Evolutionary conservation across 2,113 vertebrate species (phyloP).

Genomic region (Edolisoma coerulescens): DNA sequence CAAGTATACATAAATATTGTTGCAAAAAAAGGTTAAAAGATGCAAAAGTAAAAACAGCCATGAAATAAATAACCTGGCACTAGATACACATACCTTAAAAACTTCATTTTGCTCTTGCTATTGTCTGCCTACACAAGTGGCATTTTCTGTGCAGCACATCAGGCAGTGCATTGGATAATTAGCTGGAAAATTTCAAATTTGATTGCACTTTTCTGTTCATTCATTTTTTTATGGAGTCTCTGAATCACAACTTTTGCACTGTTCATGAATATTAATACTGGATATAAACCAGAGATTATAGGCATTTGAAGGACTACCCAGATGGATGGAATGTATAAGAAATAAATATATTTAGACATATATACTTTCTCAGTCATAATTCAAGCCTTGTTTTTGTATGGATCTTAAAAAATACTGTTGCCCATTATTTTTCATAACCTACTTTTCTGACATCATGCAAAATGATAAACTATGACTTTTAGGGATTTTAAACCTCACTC

Average conservation of each 20-base stretch:
- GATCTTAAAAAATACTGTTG: background rate
- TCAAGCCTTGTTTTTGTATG: background rate
- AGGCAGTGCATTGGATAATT: background rate
- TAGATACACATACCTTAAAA: background rate
- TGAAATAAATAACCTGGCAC: background rate
- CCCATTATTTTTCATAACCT: background rate
- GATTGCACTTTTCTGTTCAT: background rate
- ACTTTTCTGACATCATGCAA: background rate
- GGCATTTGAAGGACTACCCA: background rate
- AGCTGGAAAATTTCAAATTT: background rate
- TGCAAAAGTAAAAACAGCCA: background rate
- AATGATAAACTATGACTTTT: background rate
- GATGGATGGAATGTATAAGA: background rate
- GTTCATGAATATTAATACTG: background rate
- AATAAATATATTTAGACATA: background rate
- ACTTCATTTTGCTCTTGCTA: background rate
- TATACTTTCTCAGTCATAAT: background rate
- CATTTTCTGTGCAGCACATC: background rate
- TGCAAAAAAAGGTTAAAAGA: background rate
- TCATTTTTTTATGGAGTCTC: background rate
- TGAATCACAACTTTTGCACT: background rate
- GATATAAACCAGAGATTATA: background rate
- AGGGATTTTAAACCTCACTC: background rate
- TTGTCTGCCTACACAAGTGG: background rate
- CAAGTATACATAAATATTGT: background rate